Percentiles rank a stretch among this genome's conserved stretches.
Conservation (phyloP, 1,140 invertebrate genomes). For the Penaeus vannamei region DNA sequence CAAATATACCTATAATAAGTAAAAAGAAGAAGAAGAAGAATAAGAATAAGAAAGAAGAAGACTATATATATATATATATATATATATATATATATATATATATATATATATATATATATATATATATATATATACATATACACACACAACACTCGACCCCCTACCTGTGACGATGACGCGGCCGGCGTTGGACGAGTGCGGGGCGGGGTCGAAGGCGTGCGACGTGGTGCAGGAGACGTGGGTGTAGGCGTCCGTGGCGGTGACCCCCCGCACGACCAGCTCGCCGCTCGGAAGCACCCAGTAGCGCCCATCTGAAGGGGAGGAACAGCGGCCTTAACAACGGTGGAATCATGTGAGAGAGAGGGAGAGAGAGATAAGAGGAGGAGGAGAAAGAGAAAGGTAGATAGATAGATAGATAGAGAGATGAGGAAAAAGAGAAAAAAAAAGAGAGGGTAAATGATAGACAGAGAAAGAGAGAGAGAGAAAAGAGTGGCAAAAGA, state of each 20-base stretch:
- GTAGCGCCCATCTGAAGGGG: constrained; percentile 35
- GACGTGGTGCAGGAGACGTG: constrained; percentile 48
- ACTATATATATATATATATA: too few relatives aligned
- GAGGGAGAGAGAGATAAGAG: background rate
- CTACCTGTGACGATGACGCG: constrained; percentile 57
- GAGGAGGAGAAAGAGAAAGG: background rate
- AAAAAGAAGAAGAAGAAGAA: too few relatives aligned
- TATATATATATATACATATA: background rate
- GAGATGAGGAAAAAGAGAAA: too few relatives aligned
- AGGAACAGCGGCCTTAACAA: too few relatives aligned
- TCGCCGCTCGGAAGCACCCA: constrained; percentile 51
- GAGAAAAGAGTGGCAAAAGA: too few relatives aligned
- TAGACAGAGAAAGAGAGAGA: too few relatives aligned
- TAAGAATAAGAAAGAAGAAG: too few relatives aligned
- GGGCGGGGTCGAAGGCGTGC: constrained; percentile 49
- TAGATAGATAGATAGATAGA: too few relatives aligned
- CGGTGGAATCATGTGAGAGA: too few relatives aligned
- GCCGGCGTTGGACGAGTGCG: constrained; percentile 42
- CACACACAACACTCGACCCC: background rate
- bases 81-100: too few relatives aligned
- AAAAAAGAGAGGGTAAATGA: too few relatives aligned
- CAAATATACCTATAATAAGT: too few relatives aligned
- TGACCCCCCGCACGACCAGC: constrained; percentile 34
- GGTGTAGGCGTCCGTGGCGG: constrained; percentile 50
- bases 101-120: background rate